Percentiles rank a stretch among this genome's conserved stretches.
Conservation (phyloP, 1,140 invertebrate genomes). For the Copidosoma floridanum region DNA sequence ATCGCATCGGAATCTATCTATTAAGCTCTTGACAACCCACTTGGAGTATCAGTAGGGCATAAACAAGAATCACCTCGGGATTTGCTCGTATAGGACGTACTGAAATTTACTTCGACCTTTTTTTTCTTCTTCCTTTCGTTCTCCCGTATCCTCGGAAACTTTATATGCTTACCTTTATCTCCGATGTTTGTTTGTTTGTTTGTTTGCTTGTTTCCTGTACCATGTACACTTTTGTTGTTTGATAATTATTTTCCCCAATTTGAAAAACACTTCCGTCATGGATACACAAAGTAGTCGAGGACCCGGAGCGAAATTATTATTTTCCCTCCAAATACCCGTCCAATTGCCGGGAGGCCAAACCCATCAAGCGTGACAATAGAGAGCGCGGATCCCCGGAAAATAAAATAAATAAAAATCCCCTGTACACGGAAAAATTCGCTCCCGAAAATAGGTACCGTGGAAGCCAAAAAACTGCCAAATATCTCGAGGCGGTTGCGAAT, state of each 20-base stretch:
- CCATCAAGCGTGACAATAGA: no score
- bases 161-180: slow-evolving; percentile 20
- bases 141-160: slow-evolving; percentile 4
- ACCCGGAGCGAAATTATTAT: no score
- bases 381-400: no score
- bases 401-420: no score
- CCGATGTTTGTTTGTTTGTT: slow-evolving; percentile 18
- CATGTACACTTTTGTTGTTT: no score
- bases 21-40: slow-evolving; percentile 25
- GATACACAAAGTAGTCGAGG: no score
- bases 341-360: no score
- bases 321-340: no score
- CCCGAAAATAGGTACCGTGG: background rate
- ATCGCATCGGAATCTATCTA: slow-evolving; percentile 42
- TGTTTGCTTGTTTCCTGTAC: slow-evolving; percentile 16
- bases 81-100: slow-evolving; percentile 18
- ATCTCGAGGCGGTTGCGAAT: no score
- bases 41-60: slow-evolving; percentile 26
- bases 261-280: background rate
- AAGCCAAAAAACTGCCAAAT: slow-evolving; percentile 19
- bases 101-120: slow-evolving; percentile 23
- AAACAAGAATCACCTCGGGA: slow-evolving; percentile 17
- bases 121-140: background rate
- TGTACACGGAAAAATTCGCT: no score
- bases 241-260: no score